These are phyloP conservation scores for Hiodon alosoides DNA, from an alignment of 2,113 vertebrate genomes.

Conservation along the genomic window DNA sequence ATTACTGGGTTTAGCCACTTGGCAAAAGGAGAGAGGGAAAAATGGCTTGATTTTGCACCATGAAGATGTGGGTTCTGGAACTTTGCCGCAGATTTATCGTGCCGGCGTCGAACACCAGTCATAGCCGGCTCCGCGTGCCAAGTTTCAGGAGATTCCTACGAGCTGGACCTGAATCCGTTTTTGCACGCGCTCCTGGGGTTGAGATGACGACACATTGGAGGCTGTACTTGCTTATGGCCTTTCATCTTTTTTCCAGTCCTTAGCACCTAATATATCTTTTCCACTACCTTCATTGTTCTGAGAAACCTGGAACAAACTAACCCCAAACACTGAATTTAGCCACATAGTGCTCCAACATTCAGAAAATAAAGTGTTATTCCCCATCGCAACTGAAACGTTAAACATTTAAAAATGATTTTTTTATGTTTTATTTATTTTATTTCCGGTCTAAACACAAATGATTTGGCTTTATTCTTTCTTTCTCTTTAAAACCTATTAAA, in stretches of 20 bases:
- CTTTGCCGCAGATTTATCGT: background rate
- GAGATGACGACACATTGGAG: background rate
- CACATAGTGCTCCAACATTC: too few relatives aligned
- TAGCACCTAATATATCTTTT: too few relatives aligned
- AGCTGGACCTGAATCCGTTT: conserved; percentile 6
- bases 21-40: conserved; percentile 16
- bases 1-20: conserved; percentile 19
- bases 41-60: conserved; percentile 1
- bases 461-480: too few relatives aligned
- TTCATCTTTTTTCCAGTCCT: too few relatives aligned
- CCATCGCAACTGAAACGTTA: background rate
- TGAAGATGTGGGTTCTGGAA: conserved; percentile 26
- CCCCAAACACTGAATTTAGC: too few relatives aligned
- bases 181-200: background rate
- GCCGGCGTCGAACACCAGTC: conserved; percentile 4
- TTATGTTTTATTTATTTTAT: background rate
- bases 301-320: too few relatives aligned
- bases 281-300: too few relatives aligned
- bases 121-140: conserved; percentile 7
- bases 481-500: too few relatives aligned
- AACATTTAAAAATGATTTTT: background rate
- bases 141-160: background rate
- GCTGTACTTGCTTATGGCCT: too few relatives aligned
- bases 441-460: background rate
- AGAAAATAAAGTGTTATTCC: background rate